These are phyloP conservation scores for Myiopsitta monachus DNA, from an alignment of 2,113 vertebrate species.

Conservation along the genomic window DNA sequence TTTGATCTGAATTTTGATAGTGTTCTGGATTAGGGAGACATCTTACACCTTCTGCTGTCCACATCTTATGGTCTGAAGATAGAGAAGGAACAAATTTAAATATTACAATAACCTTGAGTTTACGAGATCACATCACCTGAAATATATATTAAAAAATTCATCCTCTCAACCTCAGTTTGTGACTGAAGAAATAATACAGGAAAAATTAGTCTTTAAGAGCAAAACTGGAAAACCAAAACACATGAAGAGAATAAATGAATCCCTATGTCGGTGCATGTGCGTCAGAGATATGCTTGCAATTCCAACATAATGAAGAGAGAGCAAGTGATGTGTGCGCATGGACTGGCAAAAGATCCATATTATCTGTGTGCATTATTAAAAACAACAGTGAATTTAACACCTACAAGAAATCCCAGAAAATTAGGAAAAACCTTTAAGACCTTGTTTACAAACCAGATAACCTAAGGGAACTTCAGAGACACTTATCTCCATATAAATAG, in stretches of 20 bases:
- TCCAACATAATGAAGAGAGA: background rate
- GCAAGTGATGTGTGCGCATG: rapidly evolving
- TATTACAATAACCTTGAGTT: background rate
- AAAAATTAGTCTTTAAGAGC: background rate
- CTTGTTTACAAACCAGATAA: background rate
- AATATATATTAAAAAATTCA: background rate
- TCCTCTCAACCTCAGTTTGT: background rate
- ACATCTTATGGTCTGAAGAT: background rate
- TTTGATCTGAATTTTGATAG: background rate
- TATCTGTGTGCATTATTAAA: background rate
- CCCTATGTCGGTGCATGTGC: rapidly evolving
- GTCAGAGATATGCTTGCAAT: background rate
- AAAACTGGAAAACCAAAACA: background rate
- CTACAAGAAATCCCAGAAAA: background rate
- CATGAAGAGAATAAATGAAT: background rate
- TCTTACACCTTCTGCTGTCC: background rate
- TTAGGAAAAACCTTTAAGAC: background rate
- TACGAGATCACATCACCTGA: background rate
- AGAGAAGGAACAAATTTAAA: background rate
- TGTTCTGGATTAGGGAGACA: background rate
- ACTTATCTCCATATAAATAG: background rate
- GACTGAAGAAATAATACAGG: background rate
- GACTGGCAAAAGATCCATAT: background rate
- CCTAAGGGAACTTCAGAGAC: background rate
- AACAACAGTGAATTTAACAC: background rate